Evolutionary conservation across 2,888 invertebrate genomes (phyloP).

Genomic region (Philhelius pedissequus): DNA sequence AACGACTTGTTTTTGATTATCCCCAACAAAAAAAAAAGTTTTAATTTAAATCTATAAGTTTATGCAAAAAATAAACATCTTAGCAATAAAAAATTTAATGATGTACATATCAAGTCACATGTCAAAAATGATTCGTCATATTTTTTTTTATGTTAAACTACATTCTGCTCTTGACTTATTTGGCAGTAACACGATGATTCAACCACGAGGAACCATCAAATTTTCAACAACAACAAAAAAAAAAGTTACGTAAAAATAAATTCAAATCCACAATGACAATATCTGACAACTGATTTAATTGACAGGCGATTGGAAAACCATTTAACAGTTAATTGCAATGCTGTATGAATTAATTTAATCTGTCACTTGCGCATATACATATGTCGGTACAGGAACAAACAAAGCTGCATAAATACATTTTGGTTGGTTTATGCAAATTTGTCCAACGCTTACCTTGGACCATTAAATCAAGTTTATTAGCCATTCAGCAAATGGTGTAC

Average conservation of each 20-base stretch:
- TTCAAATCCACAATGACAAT: not conserved
- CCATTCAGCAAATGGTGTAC: not conserved
- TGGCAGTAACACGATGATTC: not conserved
- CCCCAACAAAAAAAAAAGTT: too few relatives aligned
- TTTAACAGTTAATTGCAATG: constrained; percentile 1
- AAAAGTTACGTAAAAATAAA: not conserved
- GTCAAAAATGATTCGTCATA: not conserved
- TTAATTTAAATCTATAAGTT: too few relatives aligned
- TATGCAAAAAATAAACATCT: too few relatives aligned
- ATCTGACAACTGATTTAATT: not conserved
- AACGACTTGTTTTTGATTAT: too few relatives aligned
- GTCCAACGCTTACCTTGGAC: constrained; percentile 2
- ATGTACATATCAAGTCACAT: not conserved
- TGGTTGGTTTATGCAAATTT: constrained; percentile 6
- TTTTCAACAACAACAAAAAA: not conserved
- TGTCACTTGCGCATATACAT: not conserved
- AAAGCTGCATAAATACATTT: constrained; percentile 1
- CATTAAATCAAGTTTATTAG: constrained; percentile 36
- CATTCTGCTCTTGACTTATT: not conserved
- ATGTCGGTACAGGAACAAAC: not conserved
- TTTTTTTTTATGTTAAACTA: not conserved
- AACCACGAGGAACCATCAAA: not conserved
- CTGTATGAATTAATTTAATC: not conserved
- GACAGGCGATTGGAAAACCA: not conserved
- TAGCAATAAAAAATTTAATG: not conserved